Percentiles rank a stretch among this genome's conserved stretches.
Conservation (phyloP, 2,797 vertebrate genomes). For the Muraenolepis orangiensis region DNA sequence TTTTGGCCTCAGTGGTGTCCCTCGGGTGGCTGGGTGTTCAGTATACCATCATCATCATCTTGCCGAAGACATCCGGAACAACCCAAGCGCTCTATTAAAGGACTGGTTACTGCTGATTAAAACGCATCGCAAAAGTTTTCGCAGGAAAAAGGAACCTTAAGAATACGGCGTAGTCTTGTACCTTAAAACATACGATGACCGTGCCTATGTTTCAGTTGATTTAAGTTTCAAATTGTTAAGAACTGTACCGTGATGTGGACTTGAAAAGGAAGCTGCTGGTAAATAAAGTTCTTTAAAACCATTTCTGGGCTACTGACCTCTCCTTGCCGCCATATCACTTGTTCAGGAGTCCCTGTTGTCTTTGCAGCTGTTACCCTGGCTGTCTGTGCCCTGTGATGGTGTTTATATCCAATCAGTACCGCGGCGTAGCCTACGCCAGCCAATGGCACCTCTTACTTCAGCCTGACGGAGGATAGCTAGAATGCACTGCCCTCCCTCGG, state of each 20-base stretch:
- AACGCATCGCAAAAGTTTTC: slow-evolving; percentile 79
- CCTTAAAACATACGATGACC: slow-evolving; percentile 5
- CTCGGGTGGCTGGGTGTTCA: neutral
- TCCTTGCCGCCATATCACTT: neutral
- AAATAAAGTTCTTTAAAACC: neutral
- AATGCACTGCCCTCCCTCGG: slow-evolving; percentile 19
- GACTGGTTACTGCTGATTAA: slow-evolving; percentile 81
- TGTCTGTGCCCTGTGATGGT: neutral
- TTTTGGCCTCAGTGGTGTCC: slow-evolving; percentile 48
- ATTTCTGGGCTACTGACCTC: neutral
- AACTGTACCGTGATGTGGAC: neutral
- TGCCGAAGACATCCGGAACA: neutral
- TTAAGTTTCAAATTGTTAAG: neutral
- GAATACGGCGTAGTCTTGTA: slow-evolving; percentile 23
- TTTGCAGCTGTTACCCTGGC: neutral
- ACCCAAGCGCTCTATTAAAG: slow-evolving; percentile 71
- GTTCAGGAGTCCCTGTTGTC: neutral
- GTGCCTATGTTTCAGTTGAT: slow-evolving; percentile 1
- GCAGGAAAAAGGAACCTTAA: slow-evolving; percentile 76
- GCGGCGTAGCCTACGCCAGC: neutral
- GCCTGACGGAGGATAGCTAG: slow-evolving; percentile 16
- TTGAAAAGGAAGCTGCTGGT: slow-evolving; percentile 5
- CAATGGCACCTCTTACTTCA: slow-evolving; percentile 27
- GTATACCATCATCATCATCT: neutral
- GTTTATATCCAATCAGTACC: neutral